Conservation (phyloP, 1,140 invertebrate genomes). For the Melitaea cinxia region DNA sequence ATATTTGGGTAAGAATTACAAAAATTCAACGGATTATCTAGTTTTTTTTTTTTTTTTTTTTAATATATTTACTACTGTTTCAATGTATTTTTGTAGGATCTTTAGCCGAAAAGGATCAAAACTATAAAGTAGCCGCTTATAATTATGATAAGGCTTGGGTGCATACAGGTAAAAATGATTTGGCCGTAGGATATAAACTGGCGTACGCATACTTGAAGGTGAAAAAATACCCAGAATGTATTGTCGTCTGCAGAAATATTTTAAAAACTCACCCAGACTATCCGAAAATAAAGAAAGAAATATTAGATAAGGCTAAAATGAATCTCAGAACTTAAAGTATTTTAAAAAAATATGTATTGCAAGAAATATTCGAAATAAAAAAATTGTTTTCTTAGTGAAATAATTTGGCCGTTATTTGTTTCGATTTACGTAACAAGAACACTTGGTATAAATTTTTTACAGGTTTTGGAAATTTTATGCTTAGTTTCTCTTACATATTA, state of each 20-base stretch:
- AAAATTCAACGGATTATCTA: not conserved
- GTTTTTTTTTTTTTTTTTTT: not conserved
- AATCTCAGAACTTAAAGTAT: conserved; percentile 86
- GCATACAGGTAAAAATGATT: conserved; percentile 89
- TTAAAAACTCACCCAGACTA: conserved; percentile 92
- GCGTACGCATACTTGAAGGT: conserved; percentile 96
- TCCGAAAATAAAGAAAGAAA: conserved; percentile 95
- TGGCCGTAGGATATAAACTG: conserved; percentile 94
- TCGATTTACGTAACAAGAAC: too few species aligned
- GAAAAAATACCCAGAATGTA: conserved; percentile 91
- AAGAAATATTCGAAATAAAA: not conserved
- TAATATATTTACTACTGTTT: conserved; percentile 2
- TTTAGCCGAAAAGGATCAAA: conserved; percentile 96
- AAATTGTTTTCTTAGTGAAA: not conserved
- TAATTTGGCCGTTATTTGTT: not conserved
- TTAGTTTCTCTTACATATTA: too few species aligned
- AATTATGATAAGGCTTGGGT: conserved; percentile 95
- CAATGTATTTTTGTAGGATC: too few species aligned
- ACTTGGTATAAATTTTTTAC: too few species aligned
- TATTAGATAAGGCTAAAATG: conserved; percentile 95
- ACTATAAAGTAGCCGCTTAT: conserved; percentile 91
- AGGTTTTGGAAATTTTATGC: too few species aligned
- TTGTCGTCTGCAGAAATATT: conserved; percentile 86
- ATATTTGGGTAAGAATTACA: conserved; percentile 79
- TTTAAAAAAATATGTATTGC: not conserved